phyloP scores from a whole-genome alignment of 2,888 invertebrate species.

The Belgica antarctica region DNA sequence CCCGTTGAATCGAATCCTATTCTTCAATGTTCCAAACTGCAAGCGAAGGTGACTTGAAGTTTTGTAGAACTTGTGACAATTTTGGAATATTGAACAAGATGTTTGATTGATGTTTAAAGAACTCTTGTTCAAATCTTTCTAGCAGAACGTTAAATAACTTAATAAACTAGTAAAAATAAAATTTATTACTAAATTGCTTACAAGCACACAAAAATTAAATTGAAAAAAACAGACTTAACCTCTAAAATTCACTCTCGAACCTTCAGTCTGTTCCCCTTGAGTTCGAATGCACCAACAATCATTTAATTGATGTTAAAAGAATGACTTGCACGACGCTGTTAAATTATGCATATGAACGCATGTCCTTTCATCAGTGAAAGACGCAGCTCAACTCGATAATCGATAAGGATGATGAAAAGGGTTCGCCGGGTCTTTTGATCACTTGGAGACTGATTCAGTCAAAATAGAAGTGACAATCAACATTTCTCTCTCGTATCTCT shows the following conservation, averaged over 20 bases:
- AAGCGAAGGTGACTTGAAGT: too few relatives aligned
- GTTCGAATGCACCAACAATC: conserved; percentile 24
- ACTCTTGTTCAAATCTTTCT: too few relatives aligned
- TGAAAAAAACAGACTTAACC: too few relatives aligned
- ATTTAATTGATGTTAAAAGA: conserved; percentile 41
- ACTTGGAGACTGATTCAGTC: conserved; percentile 8
- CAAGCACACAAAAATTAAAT: too few relatives aligned
- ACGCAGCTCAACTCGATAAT: neutral
- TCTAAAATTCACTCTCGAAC: too few relatives aligned
- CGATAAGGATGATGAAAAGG: conserved; percentile 25
- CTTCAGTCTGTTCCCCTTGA: neutral
- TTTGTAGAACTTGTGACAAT: too few relatives aligned
- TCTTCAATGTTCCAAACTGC: too few relatives aligned
- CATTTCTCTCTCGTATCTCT: neutral
- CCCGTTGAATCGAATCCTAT: conserved; percentile 73
- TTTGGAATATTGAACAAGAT: too few relatives aligned
- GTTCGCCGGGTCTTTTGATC: neutral
- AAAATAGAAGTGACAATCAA: conserved; percentile 24
- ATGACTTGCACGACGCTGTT: conserved; percentile 27
- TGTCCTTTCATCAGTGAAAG: conserved; percentile 28
- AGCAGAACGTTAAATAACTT: too few relatives aligned
- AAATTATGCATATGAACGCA: conserved; percentile 44
- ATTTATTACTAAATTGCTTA: too few relatives aligned
- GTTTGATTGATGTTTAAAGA: too few relatives aligned
- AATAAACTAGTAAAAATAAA: too few relatives aligned